These are phyloP conservation scores for Notothenia coriiceps DNA, from an alignment of 2,113 vertebrate genomes.

Conservation along the genomic window DNA sequence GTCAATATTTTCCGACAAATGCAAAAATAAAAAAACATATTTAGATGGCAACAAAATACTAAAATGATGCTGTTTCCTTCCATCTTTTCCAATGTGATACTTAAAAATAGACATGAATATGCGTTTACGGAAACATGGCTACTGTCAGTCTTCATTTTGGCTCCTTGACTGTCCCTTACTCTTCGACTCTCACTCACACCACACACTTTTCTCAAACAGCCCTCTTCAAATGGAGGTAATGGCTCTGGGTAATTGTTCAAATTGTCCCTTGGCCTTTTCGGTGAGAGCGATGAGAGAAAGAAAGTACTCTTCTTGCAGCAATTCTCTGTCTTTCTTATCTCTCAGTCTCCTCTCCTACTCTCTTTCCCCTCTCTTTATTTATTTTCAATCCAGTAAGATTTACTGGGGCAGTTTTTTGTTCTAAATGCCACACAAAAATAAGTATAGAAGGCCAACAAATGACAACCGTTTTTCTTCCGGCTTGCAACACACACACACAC, in stretches of 20 bases:
- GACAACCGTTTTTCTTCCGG: not conserved
- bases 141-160: slow-evolving; percentile 11
- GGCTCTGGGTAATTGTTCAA: slow-evolving; percentile 83
- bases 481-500: slow-evolving; percentile 4
- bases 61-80: too few species aligned
- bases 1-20: not conserved
- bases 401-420: slow-evolving; percentile 40
- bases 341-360: slow-evolving; percentile 42
- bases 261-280: slow-evolving; percentile 86
- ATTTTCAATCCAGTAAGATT: slow-evolving; percentile 57
- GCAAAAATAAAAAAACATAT: too few species aligned
- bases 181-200: not conserved
- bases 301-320: slow-evolving; percentile 71
- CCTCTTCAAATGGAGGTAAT: slow-evolving; percentile 79
- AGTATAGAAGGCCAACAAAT: slow-evolving; percentile 31
- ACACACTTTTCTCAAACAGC: slow-evolving; percentile 49
- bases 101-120: too few species aligned
- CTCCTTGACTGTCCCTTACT: not conserved
- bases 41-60: too few species aligned
- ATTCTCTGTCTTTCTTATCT: slow-evolving; percentile 61
- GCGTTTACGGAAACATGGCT: too few species aligned
- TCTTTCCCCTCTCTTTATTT: slow-evolving; percentile 53
- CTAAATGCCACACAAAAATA: slow-evolving; percentile 50
- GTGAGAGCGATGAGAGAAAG: slow-evolving; percentile 75
- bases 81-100: too few species aligned